Percentiles rank a stretch among this genome's conserved stretches.
These are phyloP conservation scores for Mellilla xanthometata DNA, from an alignment of 2,888 invertebrate genomes.

Conservation along the genomic window DNA sequence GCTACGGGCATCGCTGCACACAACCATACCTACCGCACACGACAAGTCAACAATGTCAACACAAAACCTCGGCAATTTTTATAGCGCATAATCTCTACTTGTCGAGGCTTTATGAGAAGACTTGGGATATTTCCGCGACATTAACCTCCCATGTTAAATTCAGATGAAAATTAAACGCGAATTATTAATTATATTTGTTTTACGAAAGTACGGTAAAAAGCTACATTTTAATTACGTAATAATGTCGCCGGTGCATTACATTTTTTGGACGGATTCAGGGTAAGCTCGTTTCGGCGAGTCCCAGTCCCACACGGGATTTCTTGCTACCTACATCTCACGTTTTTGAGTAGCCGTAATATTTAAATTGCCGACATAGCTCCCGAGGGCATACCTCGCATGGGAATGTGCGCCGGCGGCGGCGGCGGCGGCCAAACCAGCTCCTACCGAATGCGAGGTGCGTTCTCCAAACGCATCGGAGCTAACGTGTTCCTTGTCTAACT, in stretches of 20 bases:
- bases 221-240: conserved; percentile 77
- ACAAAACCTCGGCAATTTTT: conserved; percentile 62
- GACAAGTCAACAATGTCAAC: conserved; percentile 33
- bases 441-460: conserved; percentile 74
- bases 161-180: conserved; percentile 60
- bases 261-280: conserved; percentile 68
- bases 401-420: conserved; percentile 74
- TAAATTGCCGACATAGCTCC: conserved; percentile 80
- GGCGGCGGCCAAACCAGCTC: conserved; percentile 69
- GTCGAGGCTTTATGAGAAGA: conserved; percentile 48
- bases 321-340: conserved; percentile 78
- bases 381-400: conserved; percentile 79
- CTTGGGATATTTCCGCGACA: conserved; percentile 48
- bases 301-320: conserved; percentile 74
- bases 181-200: conserved; percentile 65
- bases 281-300: conserved; percentile 64
- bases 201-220: conserved; percentile 51
- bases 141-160: conserved; percentile 60
- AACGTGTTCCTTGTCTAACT: conserved; percentile 68
- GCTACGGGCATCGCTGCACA: conserved; percentile 41
- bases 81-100: conserved; percentile 68
- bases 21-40: conserved; percentile 39
- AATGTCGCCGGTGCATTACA: conserved; percentile 68
- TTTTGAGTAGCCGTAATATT: conserved; percentile 81
- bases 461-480: conserved; percentile 63